A percentile compares a stretch with the other conserved stretches of the same genome.
These are phyloP conservation scores for Abscondita cerata DNA, from an alignment of 2,888 invertebrate species.

Conservation along the genomic window DNA sequence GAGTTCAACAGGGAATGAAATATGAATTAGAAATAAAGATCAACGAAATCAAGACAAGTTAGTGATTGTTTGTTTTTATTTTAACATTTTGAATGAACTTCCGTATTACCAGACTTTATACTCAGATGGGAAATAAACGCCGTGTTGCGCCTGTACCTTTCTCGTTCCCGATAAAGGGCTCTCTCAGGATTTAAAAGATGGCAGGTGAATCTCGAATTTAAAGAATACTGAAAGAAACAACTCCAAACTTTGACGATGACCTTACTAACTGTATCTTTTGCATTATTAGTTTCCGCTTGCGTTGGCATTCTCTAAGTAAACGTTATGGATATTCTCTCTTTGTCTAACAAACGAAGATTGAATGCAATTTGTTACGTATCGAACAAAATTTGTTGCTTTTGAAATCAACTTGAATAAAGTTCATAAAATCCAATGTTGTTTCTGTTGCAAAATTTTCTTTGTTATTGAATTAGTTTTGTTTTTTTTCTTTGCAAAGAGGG, in stretches of 20 bases:
- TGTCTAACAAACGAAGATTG: too few species aligned
- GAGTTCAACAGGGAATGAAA: too few species aligned
- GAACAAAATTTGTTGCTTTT: neutral
- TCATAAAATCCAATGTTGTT: too few species aligned
- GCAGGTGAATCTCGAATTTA: constrained; percentile 13
- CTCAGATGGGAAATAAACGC: constrained; percentile 20
- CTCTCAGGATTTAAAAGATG: constrained; percentile 24
- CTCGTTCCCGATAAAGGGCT: constrained; percentile 11
- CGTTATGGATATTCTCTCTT: too few species aligned
- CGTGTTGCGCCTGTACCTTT: constrained; percentile 8
- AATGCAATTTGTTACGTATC: neutral
- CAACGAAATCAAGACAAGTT: too few species aligned
- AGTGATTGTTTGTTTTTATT: neutral
- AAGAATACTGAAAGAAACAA: neutral
- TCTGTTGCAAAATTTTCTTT: too few species aligned
- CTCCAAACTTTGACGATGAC: neutral
- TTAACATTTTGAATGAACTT: constrained; percentile 14
- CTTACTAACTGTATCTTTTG: neutral
- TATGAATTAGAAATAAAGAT: too few species aligned
- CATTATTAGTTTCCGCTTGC: neutral
- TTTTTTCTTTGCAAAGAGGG: neutral
- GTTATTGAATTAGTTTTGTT: constrained; percentile 1
- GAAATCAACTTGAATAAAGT: neutral
- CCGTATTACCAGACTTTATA: constrained; percentile 17
- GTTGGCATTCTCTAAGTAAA: neutral